phyloP scores from a whole-genome alignment of 2,797 vertebrate genomes.

The Labroides dimidiatus region DNA sequence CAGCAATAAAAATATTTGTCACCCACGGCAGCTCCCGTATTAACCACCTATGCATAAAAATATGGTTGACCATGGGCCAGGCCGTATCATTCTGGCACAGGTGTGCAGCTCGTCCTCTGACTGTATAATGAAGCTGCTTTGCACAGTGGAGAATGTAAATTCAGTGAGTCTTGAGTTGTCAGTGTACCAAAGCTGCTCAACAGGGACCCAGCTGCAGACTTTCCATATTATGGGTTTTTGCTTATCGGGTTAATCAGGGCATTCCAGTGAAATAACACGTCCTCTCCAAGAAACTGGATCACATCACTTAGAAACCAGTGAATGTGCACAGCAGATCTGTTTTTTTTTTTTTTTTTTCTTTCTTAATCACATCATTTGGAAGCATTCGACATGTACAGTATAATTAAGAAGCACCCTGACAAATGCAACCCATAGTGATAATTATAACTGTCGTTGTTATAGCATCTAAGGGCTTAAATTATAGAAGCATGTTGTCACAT shows the following conservation, averaged over 20 bases:
- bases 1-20: no score
- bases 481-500: not conserved
- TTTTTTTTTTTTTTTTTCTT: no score
- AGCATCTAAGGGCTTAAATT: not conserved
- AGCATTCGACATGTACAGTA: not conserved
- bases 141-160: not conserved
- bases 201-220: not conserved
- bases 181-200: not conserved
- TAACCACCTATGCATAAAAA: constrained; percentile 1
- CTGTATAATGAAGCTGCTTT: not conserved
- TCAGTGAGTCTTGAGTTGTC: not conserved
- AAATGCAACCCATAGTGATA: not conserved
- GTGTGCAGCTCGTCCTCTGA: not conserved
- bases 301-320: not conserved
- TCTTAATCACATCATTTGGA: not conserved
- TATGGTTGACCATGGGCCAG: not conserved
- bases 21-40: not conserved
- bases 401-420: not conserved
- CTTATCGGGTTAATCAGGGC: not conserved
- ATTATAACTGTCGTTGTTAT: not conserved
- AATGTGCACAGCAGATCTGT: not conserved
- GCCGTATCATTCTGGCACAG: not conserved
- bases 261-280: not conserved
- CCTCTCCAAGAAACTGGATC: not conserved
- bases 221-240: not conserved